phyloP scores from a whole-genome alignment of 2,797 vertebrate species.

The Pseudomugil tenellus region DNA sequence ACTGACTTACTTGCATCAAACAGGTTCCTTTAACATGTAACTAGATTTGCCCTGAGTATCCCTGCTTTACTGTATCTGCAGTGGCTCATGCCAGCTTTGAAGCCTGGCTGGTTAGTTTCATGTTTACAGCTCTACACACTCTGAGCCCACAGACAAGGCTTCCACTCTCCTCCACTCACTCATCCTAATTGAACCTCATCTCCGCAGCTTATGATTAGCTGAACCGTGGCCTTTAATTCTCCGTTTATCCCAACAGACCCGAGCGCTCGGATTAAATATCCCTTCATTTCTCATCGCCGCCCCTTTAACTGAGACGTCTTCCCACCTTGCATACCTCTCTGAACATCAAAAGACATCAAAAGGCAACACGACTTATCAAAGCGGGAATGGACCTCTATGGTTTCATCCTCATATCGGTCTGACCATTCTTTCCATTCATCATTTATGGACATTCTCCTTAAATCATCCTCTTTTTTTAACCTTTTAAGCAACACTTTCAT shows the following conservation, averaged over 20 bases:
- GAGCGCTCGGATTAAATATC: slow-evolving; percentile 60
- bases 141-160: slow-evolving; percentile 47
- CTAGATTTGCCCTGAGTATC: slow-evolving; percentile 15
- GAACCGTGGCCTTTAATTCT: slow-evolving; percentile 59
- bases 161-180: slow-evolving; percentile 46
- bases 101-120: slow-evolving; percentile 26
- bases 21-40: neutral
- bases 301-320: slow-evolving; percentile 70
- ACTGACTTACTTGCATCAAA: neutral
- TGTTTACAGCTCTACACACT: slow-evolving; percentile 46
- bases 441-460: slow-evolving; percentile 1
- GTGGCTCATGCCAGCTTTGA: slow-evolving; percentile 28
- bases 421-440: slow-evolving; percentile 1
- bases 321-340: slow-evolving; percentile 64
- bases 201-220: slow-evolving; percentile 63
- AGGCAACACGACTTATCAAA: slow-evolving; percentile 63
- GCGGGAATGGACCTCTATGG: slow-evolving; percentile 31
- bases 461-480: neutral
- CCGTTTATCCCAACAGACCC: slow-evolving; percentile 42
- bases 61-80: slow-evolving; percentile 6
- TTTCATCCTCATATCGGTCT: neutral
- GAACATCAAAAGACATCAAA: slow-evolving; percentile 71
- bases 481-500: neutral
- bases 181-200: slow-evolving; percentile 66
- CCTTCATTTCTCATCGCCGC: slow-evolving; percentile 47